Conservation (phyloP, 2,888 invertebrate genomes). For the Cryptus viduatorius region DNA sequence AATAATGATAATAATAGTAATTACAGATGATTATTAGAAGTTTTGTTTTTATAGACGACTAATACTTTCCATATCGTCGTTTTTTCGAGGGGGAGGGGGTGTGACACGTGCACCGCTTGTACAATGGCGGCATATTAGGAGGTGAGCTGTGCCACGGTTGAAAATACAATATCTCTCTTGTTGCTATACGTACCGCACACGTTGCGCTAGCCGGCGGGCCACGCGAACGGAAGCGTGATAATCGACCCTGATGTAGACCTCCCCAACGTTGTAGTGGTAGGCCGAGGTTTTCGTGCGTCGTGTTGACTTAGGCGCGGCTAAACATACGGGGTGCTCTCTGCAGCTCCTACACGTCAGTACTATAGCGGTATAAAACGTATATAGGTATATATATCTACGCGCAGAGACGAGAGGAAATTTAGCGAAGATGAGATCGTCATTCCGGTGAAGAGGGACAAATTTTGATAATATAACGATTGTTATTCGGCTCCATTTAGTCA, state of each 20-base stretch:
- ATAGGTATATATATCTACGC: background rate
- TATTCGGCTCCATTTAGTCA: too few relatives aligned
- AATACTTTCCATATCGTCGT: too few relatives aligned
- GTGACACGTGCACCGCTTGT: slow-evolving; percentile 4
- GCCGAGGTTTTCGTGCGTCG: slow-evolving; percentile 60
- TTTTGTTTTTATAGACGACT: too few relatives aligned
- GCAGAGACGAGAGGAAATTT: background rate
- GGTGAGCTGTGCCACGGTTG: slow-evolving; percentile 32
- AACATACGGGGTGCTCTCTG: slow-evolving; percentile 47
- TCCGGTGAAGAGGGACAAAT: background rate
- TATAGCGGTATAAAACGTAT: background rate
- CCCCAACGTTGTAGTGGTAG: slow-evolving; percentile 41
- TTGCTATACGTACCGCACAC: slow-evolving; percentile 5
- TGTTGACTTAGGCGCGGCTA: slow-evolving; percentile 61
- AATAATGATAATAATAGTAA: too few relatives aligned
- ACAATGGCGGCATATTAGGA: slow-evolving; percentile 17
- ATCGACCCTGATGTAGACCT: slow-evolving; percentile 60
- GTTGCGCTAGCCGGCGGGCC: slow-evolving; percentile 38
- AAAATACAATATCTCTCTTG: slow-evolving; percentile 61
- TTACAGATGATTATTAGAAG: too few relatives aligned
- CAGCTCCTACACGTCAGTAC: background rate
- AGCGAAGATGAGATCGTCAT: background rate
- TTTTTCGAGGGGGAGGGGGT: background rate
- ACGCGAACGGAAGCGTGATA: slow-evolving; percentile 62
- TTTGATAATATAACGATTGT: background rate